Conservation (phyloP, 2,113 vertebrate genomes). For the Orycteropus afer region DNA sequence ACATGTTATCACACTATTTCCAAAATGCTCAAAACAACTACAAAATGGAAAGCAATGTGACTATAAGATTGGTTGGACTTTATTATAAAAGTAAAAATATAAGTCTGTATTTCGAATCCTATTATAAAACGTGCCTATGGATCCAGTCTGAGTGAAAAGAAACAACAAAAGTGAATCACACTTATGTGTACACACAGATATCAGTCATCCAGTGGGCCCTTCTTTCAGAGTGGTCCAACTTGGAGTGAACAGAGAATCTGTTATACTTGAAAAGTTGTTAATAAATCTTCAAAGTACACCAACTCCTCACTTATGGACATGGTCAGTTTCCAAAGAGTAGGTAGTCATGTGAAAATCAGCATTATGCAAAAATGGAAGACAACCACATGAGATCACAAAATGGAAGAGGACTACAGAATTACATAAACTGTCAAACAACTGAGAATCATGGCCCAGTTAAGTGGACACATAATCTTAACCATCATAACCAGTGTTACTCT, state of each 20-base stretch:
- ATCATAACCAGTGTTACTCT: background rate
- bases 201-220: background rate
- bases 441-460: background rate
- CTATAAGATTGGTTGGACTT: background rate
- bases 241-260: slow-evolving; percentile 6
- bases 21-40: background rate
- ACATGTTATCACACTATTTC: background rate
- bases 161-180: background rate
- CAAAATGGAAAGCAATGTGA: background rate
- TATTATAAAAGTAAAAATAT: background rate
- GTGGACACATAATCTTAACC: background rate
- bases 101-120: background rate
- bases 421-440: background rate
- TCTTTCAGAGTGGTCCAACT: background rate
- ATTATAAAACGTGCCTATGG: background rate
- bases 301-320: background rate
- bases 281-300: slow-evolving; percentile 5
- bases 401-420: too few relatives aligned
- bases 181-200: background rate
- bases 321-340: background rate
- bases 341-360: too few relatives aligned
- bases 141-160: background rate
- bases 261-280: slow-evolving; percentile 34
- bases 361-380: background rate
- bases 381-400: background rate